These are phyloP conservation scores for Coenonympha arcania DNA, from an alignment of 2,888 invertebrate species.

Conservation along the genomic window DNA sequence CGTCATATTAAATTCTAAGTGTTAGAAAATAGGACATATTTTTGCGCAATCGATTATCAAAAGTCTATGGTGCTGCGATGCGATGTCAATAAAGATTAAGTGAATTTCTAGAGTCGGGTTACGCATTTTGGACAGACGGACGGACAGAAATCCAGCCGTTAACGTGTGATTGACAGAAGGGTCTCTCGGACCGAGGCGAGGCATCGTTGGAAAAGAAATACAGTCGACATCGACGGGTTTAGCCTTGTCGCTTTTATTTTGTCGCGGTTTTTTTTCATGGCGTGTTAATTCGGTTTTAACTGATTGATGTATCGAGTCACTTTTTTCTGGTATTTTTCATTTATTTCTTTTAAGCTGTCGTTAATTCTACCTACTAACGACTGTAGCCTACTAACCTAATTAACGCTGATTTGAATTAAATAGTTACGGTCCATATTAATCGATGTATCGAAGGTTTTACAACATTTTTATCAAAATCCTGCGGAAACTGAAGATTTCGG, in stretches of 20 bases:
- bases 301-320: conserved; percentile 3
- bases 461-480: too few species aligned
- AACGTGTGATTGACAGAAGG: conserved; percentile 37
- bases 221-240: conserved; percentile 20
- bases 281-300: conserved; percentile 2
- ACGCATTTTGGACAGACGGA: conserved; percentile 36
- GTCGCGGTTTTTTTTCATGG: conserved; percentile 8
- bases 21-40: conserved; percentile 23
- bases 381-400: too few species aligned
- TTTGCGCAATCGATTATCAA: conserved; percentile 10
- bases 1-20: conserved; percentile 15
- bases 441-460: too few species aligned
- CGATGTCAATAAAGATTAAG: conserved; percentile 44
- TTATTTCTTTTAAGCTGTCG: conserved; percentile 1
- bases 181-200: conserved; percentile 27
- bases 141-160: conserved; percentile 36
- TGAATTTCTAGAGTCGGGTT: conserved; percentile 38
- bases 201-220: conserved; percentile 22
- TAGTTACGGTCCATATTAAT: not conserved
- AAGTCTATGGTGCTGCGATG: conserved; percentile 17
- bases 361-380: not conserved
- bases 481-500: too few species aligned
- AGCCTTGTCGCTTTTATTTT: conserved; percentile 16
- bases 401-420: not conserved
- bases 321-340: conserved; percentile 1